Evolutionary conservation across 2,113 vertebrate genomes (phyloP).

Genomic region (Circaetus gallicus): DNA sequence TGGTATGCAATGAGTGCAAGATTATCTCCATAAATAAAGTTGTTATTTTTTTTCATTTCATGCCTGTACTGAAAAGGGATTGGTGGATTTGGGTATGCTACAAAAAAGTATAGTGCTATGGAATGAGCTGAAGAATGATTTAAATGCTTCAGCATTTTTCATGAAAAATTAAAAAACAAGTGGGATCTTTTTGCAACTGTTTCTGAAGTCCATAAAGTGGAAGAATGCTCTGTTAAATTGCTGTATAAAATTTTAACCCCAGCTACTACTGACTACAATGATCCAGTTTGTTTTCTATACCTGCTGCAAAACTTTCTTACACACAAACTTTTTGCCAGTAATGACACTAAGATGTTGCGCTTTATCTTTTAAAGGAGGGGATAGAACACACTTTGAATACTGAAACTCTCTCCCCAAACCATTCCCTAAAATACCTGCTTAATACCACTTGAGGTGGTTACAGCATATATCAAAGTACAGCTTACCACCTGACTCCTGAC

Average conservation of each 20-base stretch:
- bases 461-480: background rate
- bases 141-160: background rate
- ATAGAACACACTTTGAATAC: background rate
- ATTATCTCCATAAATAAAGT: background rate
- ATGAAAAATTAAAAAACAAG: background rate
- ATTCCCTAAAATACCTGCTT: background rate
- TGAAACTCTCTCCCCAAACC: background rate
- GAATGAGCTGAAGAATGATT: background rate
- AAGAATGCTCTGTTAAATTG: background rate
- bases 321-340: background rate
- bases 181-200: background rate
- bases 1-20: background rate
- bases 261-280: background rate
- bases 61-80: background rate
- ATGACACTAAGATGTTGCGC: background rate
- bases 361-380: background rate
- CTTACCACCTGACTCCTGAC: background rate
- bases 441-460: background rate
- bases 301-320: background rate
- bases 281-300: background rate
- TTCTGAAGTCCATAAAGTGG: background rate
- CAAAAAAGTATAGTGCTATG: background rate
- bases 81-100: background rate
- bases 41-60: background rate
- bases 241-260: background rate